phyloP scores from a whole-genome alignment of 2,888 invertebrate genomes.

The Campaea margaritaria region DNA sequence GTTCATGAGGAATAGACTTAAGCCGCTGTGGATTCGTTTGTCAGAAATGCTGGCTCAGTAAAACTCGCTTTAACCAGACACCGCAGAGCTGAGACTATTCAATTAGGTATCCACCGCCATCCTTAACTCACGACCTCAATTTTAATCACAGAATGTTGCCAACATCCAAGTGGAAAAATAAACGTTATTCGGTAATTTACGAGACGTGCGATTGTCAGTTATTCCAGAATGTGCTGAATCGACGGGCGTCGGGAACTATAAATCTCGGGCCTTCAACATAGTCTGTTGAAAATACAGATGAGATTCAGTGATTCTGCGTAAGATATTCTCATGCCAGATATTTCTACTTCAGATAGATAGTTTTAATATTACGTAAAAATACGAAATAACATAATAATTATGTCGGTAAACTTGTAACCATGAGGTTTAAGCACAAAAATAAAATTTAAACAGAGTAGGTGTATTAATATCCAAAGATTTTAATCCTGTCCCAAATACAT shows the following conservation, averaged over 20 bases:
- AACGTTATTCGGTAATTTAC: slow-evolving; percentile 73
- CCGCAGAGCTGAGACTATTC: slow-evolving; percentile 75
- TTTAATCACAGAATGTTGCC: slow-evolving; percentile 43
- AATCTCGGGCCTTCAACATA: slow-evolving; percentile 72
- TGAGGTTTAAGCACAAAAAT: too few relatives aligned
- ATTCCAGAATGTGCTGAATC: slow-evolving; percentile 78
- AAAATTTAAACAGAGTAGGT: too few relatives aligned
- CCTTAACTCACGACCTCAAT: slow-evolving; percentile 38
- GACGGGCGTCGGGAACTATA: slow-evolving; percentile 73
- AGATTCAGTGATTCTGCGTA: slow-evolving; percentile 35
- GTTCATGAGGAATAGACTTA: slow-evolving; percentile 31
- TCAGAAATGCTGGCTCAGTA: slow-evolving; percentile 64
- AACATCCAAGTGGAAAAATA: slow-evolving; percentile 55
- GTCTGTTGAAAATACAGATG: slow-evolving; percentile 71
- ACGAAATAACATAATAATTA: too few relatives aligned
- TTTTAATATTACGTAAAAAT: too few relatives aligned
- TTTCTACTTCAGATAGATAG: neutral
- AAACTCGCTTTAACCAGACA: slow-evolving; percentile 70
- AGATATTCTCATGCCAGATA: slow-evolving; percentile 9
- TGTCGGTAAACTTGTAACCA: too few relatives aligned
- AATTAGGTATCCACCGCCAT: slow-evolving; percentile 57
- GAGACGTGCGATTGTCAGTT: slow-evolving; percentile 77
- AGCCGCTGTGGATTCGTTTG: slow-evolving; percentile 38
- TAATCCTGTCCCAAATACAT: too few relatives aligned
- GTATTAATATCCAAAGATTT: too few relatives aligned